Conservation (phyloP, 2,888 invertebrate species). For the Catotricha subobsoleta region DNA sequence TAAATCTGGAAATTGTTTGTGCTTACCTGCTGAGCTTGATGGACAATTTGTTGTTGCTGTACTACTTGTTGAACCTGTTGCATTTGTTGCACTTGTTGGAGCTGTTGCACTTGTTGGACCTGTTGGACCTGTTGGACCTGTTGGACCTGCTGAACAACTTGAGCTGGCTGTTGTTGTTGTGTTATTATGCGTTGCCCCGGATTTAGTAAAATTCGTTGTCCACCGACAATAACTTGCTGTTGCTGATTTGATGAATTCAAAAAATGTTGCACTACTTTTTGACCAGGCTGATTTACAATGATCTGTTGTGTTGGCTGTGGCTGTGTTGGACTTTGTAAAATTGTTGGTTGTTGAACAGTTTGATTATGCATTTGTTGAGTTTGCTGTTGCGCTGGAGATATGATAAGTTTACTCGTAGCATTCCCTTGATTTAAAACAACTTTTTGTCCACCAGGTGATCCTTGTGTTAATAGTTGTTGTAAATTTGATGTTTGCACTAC, state of each 20-base stretch:
- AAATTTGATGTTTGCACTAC: slow-evolving; percentile 16
- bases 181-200: slow-evolving; percentile 21
- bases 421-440: slow-evolving; percentile 19
- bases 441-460: slow-evolving; percentile 24
- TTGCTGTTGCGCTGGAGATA: slow-evolving; percentile 20
- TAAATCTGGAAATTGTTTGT: too few relatives aligned
- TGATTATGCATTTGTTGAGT: not conserved
- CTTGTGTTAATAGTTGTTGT: slow-evolving; percentile 25
- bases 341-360: slow-evolving; percentile 6
- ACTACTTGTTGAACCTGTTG: slow-evolving; percentile 17
- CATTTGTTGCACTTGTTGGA: too few relatives aligned
- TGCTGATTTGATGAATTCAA: slow-evolving; percentile 25
- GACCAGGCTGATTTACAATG: slow-evolving; percentile 11
- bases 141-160: slow-evolving; percentile 19
- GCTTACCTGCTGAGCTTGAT: slow-evolving; percentile 12
- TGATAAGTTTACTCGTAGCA: slow-evolving; percentile 20
- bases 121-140: slow-evolving; percentile 27
- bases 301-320: not conserved
- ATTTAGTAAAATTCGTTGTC: slow-evolving; percentile 27
- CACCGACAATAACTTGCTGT: slow-evolving; percentile 29
- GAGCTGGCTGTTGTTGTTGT: slow-evolving; percentile 19
- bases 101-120: slow-evolving; percentile 16
- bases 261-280: slow-evolving; percentile 13
- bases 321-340: slow-evolving; percentile 5
- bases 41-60: slow-evolving; percentile 21